These are phyloP conservation scores for Apamea sordens DNA, from an alignment of 2,888 invertebrate genomes.

Conservation along the genomic window DNA sequence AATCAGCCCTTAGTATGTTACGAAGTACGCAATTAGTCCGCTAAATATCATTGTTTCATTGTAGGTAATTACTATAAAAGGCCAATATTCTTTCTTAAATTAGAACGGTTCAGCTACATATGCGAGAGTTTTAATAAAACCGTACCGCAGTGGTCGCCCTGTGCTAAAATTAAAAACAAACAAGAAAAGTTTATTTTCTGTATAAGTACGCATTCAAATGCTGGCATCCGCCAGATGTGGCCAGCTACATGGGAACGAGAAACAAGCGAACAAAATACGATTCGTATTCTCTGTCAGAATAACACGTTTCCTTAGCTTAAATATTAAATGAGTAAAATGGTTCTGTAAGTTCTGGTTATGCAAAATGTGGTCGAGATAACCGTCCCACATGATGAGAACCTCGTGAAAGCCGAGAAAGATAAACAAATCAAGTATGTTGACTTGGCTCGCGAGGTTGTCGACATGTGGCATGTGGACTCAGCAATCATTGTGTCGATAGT, in stretches of 20 bases:
- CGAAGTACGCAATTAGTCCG: too few species aligned
- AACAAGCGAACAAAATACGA: conserved; percentile 2
- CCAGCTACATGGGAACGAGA: conserved; percentile 19
- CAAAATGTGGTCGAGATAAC: not conserved
- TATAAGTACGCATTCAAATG: conserved; percentile 5
- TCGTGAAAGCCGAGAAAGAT: too few species aligned
- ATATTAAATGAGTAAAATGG: conserved; percentile 1
- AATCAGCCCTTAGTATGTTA: too few species aligned
- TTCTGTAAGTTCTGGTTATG: not conserved
- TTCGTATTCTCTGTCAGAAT: conserved; percentile 26
- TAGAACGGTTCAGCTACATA: not conserved
- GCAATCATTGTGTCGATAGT: too few species aligned
- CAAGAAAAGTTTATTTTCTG: not conserved
- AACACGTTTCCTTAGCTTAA: conserved; percentile 20
- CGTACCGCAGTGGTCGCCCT: not conserved
- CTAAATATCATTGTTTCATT: not conserved
- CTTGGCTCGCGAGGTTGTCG: too few species aligned
- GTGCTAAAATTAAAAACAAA: conserved; percentile 31
- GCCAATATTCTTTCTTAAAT: not conserved
- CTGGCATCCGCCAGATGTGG: conserved; percentile 49
- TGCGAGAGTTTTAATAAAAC: not conserved
- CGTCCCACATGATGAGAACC: too few species aligned
- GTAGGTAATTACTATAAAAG: not conserved
- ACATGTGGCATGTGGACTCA: too few species aligned
- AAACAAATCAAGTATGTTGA: too few species aligned